Conservation (phyloP, 2,888 invertebrate genomes). For the Schrankia costaestrigalis region DNA sequence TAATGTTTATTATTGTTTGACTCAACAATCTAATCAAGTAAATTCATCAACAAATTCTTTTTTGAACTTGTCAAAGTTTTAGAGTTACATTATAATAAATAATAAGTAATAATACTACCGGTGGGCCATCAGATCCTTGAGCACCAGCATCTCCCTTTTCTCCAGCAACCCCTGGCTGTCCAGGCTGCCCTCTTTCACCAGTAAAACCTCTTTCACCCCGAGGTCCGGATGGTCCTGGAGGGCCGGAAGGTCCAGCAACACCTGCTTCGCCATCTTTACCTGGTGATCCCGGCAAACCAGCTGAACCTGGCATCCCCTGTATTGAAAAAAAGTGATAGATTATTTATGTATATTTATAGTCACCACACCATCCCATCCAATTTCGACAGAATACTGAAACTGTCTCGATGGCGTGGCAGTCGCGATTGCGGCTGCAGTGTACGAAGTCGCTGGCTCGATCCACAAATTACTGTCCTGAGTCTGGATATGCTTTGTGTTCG, state of each 20-base stretch:
- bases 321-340: not conserved
- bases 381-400: too few species aligned
- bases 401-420: too few species aligned
- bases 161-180: slow-evolving; percentile 84
- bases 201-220: slow-evolving; percentile 86
- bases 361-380: not conserved
- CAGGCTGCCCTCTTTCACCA: slow-evolving; percentile 87
- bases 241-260: slow-evolving; percentile 83
- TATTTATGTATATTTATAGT: not conserved
- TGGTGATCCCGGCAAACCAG: slow-evolving; percentile 86
- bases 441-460: too few species aligned
- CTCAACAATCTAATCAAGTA: too few species aligned
- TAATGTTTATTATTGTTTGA: not conserved
- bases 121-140: slow-evolving; percentile 85
- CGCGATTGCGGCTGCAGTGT: too few species aligned
- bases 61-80: too few species aligned
- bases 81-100: too few species aligned
- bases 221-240: slow-evolving; percentile 81
- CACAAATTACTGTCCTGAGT: too few species aligned
- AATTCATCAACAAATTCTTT: not conserved
- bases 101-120: slow-evolving; percentile 72
- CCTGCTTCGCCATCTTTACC: slow-evolving; percentile 92
- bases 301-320: slow-evolving; percentile 86
- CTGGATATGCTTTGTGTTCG: too few species aligned
- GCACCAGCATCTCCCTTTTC: slow-evolving; percentile 83